Conservation (phyloP, 2,113 vertebrate genomes). For the Gambusia affinis region DNA sequence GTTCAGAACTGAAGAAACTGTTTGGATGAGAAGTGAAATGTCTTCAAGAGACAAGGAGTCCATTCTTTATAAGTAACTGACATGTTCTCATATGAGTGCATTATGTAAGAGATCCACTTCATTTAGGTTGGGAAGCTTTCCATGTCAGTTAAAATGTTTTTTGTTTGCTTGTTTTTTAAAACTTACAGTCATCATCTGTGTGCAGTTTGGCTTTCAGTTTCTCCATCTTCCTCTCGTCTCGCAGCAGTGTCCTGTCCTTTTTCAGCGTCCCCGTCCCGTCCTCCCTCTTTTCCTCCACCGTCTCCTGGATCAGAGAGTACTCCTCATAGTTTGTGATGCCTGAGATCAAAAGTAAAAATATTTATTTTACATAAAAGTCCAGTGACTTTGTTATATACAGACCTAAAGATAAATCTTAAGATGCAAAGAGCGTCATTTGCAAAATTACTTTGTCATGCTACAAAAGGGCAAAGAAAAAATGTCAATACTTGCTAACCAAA, state of each 20-base stretch:
- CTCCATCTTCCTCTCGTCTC: slow-evolving; percentile 98
- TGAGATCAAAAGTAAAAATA: slow-evolving; percentile 54
- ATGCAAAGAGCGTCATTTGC: not conserved
- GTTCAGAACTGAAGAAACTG: not conserved
- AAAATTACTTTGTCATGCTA: not conserved
- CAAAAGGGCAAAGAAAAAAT: not conserved
- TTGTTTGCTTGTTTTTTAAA: too few species aligned
- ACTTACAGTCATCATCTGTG: slow-evolving; percentile 96
- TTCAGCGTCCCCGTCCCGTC: slow-evolving; percentile 92
- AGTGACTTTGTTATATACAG: not conserved
- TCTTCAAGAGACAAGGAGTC: not conserved
- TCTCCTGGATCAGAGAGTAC: slow-evolving; percentile 96
- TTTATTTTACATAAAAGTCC: not conserved
- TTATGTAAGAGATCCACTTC: not conserved
- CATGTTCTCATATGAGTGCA: not conserved
- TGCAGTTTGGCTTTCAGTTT: slow-evolving; percentile 98
- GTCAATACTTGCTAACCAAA: not conserved
- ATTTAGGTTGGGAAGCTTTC: not conserved
- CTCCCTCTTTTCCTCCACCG: slow-evolving; percentile 93
- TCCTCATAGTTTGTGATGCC: slow-evolving; percentile 99
- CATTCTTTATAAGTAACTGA: not conserved
- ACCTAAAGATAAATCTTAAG: not conserved
- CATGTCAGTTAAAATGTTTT: not conserved
- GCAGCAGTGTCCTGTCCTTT: slow-evolving; percentile 91
- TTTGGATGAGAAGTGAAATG: not conserved